Evolutionary conservation across 35 echinoderm and acorn worm genomes (phyloP).

Genomic region (Eucidaris tribuloides): DNA sequence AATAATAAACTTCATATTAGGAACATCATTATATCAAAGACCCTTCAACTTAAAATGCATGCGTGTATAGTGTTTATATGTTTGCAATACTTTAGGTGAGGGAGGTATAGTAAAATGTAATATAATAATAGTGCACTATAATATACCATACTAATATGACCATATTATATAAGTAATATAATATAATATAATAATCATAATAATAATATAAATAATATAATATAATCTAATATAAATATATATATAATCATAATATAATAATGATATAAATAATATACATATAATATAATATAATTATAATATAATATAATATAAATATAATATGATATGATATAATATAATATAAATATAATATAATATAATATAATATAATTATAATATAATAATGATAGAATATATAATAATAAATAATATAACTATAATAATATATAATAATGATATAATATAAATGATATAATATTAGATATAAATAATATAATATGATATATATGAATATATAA

Average conservation of each 20-base stretch:
- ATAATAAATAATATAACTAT: not conserved
- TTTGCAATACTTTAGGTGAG: not conserved
- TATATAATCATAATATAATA: not conserved
- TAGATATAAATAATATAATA: not conserved
- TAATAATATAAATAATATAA: not conserved
- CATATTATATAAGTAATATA: not conserved
- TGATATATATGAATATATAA: not conserved
- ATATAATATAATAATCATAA: constrained; percentile 1
- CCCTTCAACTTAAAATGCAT: too few relatives aligned
- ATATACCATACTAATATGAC: not conserved
- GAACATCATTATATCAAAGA: not conserved
- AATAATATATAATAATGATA: not conserved
- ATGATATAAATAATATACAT: not conserved
- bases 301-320: not conserved
- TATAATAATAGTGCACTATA: not conserved
- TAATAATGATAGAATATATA: not conserved
- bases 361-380: not conserved
- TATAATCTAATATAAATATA: not conserved
- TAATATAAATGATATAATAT: not conserved
- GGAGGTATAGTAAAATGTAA: not conserved
- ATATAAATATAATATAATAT: not conserved
- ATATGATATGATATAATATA: not conserved
- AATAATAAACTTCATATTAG: not conserved
- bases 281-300: too few relatives aligned
- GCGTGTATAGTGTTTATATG: not conserved